Base-by-base conservation (phyloP, 2,113 vertebrate genomes). In the Siphamia tubifer region DNA sequence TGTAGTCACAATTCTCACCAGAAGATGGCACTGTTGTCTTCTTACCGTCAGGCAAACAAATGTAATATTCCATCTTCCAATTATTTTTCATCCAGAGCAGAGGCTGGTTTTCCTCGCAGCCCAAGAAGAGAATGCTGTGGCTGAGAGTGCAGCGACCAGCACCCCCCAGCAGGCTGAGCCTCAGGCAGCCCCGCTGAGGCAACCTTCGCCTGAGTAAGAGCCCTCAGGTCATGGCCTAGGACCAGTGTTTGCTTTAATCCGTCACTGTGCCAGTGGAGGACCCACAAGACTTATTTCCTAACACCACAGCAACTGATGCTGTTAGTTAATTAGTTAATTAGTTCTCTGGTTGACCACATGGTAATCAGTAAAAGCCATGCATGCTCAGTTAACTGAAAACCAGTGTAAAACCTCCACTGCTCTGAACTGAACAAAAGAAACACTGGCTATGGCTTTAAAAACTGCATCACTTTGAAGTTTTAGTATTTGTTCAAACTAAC, bases 91-190 rank as follows among this genome's bases (percentile, higher is more conserved):
- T 82, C 54, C 88, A 97, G 96, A 95, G 87, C 96, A 98, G 81
- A 89, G 95, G 87, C 93, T 96, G 88, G 95, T 94, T 2, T 94
- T 94, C 85, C 94, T 96, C 73, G 90, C 94, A 81, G 94, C 93
- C 84, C 90, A 90, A 72, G 96, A 97, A 73, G 95, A 94, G 81
- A 95, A 90, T 84, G 92, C 94, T 70, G 90, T 92, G 49, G 91
- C 94, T 56, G 89, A 95, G 85, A 94, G 89, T 0, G 85, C 89
- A 30, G 92, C 93, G 16, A 90, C 92, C 36, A 92, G 92, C 86
- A 92, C 82, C 56, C 84, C 89, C 15, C 95, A 97, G 84, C 95
- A 95, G 87, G 91, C 92, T 9, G 96, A 98, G 73, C 94, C 94
- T 48, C 96, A 95, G 84, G 84, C 93, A 5, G 87, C 92, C 42